Base-by-base conservation (phyloP, 1,140 invertebrate genomes). In the Atopsyche davidsoni region DNA sequence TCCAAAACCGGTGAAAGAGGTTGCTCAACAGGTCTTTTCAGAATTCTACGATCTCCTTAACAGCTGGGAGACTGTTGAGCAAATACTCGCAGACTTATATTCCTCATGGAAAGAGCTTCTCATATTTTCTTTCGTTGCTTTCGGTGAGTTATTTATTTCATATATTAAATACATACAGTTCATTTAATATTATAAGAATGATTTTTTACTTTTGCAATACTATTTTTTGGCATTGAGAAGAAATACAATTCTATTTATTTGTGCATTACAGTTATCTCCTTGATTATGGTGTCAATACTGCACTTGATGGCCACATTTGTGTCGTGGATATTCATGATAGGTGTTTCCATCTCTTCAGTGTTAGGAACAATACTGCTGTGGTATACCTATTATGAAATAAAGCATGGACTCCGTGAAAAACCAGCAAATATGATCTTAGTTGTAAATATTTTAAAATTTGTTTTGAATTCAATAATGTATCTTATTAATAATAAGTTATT, bases 51-150 rank as follows among this genome's bases (percentile, higher is more conserved):
- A 80, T 6, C 74, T 89, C 51, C 72, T 95, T 6, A 93, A 93
- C 65, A 85, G 82, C 59, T 91, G 89, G 82, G 89, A 93, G 67
- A 79, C 85, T 24, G 80, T 92, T 49, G 86, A 92, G 66, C 87
- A 93, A 72, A 81, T 93, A 63, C 71, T 95, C 2, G 82, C 85
- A 38, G 92, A 96, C 72, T 69, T 96, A 1, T 92, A 90, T 60
- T 82, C 82, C 58, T 87, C 87, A 21, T 92, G 89, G 87, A 80
- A 81, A 62, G 85, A 91, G 66, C 86, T 90, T 65, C 72, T 92
- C 22, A 81, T 79, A n/a, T 79, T 92, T 59, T 83, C 85, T 40
- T 82, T 87, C 55, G 68, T 93, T 51, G 80, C 91, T 36, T 79
- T 93, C 64, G 78, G 89, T 93, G 81, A 72, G 9, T 35, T 43